These are phyloP conservation scores for Eulithis testata DNA, from an alignment of 2,888 invertebrate species.

Conservation along the genomic window DNA sequence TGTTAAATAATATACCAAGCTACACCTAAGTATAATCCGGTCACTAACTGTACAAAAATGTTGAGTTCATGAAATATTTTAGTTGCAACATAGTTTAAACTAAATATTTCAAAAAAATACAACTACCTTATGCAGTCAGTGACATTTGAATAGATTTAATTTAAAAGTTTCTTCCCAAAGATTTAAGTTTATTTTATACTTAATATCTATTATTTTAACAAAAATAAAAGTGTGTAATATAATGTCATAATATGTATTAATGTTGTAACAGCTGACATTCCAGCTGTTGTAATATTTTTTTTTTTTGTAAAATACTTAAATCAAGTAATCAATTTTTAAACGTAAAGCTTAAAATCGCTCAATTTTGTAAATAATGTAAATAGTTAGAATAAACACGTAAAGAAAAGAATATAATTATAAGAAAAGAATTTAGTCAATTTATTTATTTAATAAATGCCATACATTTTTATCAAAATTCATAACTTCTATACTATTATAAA, in stretches of 20 bases:
- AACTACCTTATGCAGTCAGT: constrained; percentile 2
- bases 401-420: background rate
- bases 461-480: background rate
- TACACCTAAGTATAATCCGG: constrained; percentile 13
- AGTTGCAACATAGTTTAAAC: too few species aligned
- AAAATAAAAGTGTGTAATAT: too few species aligned
- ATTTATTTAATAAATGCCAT: constrained; percentile 31
- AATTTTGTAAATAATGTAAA: constrained; percentile 24
- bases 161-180: constrained; percentile 19
- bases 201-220: background rate
- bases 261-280: background rate
- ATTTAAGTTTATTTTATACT: constrained; percentile 16
- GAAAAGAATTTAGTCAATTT: constrained; percentile 1
- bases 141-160: constrained; percentile 11
- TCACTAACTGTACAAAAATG: constrained; percentile 12
- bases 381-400: background rate
- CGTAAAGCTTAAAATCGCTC: background rate
- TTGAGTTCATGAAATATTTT: background rate
- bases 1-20: constrained; percentile 10
- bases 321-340: too few species aligned
- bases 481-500: too few species aligned
- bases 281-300: too few species aligned
- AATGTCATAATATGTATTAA: background rate
- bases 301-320: too few species aligned
- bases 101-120: background rate